Base-by-base conservation (phyloP, 2,888 invertebrate species). In the Villa cingulata region DNA sequence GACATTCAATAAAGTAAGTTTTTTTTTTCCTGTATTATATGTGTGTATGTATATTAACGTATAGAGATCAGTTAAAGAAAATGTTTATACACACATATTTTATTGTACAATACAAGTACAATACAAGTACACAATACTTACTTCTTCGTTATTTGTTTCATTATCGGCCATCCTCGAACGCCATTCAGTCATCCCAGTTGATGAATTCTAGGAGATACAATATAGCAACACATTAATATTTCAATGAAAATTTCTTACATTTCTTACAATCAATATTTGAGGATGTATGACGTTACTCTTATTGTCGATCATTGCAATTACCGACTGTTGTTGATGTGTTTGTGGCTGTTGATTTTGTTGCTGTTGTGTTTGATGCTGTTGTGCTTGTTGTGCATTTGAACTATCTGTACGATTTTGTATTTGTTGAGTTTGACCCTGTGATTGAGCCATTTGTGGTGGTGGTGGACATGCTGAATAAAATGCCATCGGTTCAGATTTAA, bases 401-500 rank as follows among this genome's bases (percentile, higher is more conserved):
- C 20, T 29, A 49, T 62, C 62, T 27, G 51, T 53, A 43, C 59
- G 60, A 40, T 57, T 56, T 23, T 54, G 53, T 48, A 32, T 38
- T 23, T 62, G 64, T 17, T 62, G 54, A 20, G 34, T 20, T 27
- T 72, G 46, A 12, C 12, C 29, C 4, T 9, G 12, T 12, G 29
- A 9, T 42, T 46, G 46, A 16, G 58, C 57, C n/a, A 60, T 59
- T 54, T 57, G 52, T 46, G 57, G 52, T 58, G 65, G 55, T 57
- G 68, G 48, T 55, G 56, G 57, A 62, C 66, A 55, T 51, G 71
- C 63, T 41, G 72, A 68, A 59, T 72, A 72, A 57, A 71, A 78
- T 71, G 77, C 77, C 78, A 80, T 77, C 56, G 80, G 80, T 67
- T 80, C 80, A 58, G 79, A 76, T 67, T 80, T 80, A 62, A 80